Conservation (phyloP, 2,888 invertebrate species). For the Ephialtes manifestator region DNA sequence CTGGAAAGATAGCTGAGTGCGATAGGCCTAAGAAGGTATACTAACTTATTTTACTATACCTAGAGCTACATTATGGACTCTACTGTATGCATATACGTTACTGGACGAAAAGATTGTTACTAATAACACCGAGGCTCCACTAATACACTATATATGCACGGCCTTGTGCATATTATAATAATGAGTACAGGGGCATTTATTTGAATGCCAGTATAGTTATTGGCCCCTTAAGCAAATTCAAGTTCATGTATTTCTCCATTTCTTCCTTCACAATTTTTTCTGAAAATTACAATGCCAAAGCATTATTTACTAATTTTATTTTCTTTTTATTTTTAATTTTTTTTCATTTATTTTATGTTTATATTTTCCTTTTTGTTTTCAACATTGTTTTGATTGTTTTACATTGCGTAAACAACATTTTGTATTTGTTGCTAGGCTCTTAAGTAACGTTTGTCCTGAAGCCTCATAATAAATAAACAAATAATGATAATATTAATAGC, state of each 20-base stretch:
- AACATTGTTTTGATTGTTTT: too few relatives aligned
- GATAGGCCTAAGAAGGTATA: slow-evolving; percentile 64
- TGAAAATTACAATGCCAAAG: background rate
- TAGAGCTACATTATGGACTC: background rate
- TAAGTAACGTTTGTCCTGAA: too few relatives aligned
- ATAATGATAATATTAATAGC: too few relatives aligned
- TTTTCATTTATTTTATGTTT: too few relatives aligned
- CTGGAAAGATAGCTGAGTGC: slow-evolving; percentile 73
- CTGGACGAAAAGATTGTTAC: slow-evolving; percentile 60
- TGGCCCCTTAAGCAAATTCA: background rate
- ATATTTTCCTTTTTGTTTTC: too few relatives aligned
- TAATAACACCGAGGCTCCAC: slow-evolving; percentile 54
- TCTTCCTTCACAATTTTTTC: background rate
- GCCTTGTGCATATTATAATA: slow-evolving; percentile 31
- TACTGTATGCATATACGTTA: slow-evolving; percentile 3
- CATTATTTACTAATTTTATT: background rate
- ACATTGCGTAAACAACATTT: too few relatives aligned
- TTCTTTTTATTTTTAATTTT: too few relatives aligned
- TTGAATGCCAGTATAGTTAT: background rate
- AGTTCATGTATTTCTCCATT: background rate
- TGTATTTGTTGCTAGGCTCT: too few relatives aligned
- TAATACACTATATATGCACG: slow-evolving; percentile 39
- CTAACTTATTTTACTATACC: slow-evolving; percentile 54
- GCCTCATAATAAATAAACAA: too few relatives aligned
- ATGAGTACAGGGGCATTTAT: slow-evolving; percentile 26